Base-by-base conservation (phyloP, 2,888 invertebrate species). In the Syrphus vitripennis region DNA sequence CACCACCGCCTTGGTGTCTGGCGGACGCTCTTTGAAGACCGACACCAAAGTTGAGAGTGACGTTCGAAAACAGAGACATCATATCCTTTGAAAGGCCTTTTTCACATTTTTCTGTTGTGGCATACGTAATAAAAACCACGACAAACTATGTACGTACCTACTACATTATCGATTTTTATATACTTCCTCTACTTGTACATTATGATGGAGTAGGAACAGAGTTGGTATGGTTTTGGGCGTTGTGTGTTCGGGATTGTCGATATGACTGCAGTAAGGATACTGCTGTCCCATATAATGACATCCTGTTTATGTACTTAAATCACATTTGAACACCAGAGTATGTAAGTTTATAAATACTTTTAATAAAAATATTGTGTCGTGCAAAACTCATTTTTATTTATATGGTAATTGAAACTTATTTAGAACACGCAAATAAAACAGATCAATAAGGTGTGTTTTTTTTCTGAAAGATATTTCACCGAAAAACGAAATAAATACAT, bases 241-340 rank as follows among this genome's bases (percentile, higher is more conserved):
- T 42, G 26, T 45, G 53, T 48, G n/a, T 45, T 57, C 57, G 57
- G 10, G n/a, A 9, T 42, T 26, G 71, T 67, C 31, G 67, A 81
- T n/a, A n/a, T 76, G 80, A 84, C 84, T 84, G 84, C 84, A 84
- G 65, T 81, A 77, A 81, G 81, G 61, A 72, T 69, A 81, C 61
- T 61, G 71, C 59, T 77, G 84, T 81, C 81, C 84, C 76, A 84
- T 71, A 81, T 84, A 84, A 69, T 84, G 55, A 76, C 31, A 76
- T 71, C 48, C 61, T 78, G 69, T 48, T 48, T 76, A 76, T 80
- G 48, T 72, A 78, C 72, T 78, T 77, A 77, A 72, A 77, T 72
- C 65, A 71, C 70, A 82, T 65, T 31, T 53, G 70, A 55, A 34
- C 61, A 61, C 14, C 7, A 29, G 12, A 59, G 16, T 61, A 21